Evolutionary conservation across 2,888 invertebrate species (phyloP), one percentile per base, ranked within the genome.

Genomic region (Helicoverpa assulta): DNA sequence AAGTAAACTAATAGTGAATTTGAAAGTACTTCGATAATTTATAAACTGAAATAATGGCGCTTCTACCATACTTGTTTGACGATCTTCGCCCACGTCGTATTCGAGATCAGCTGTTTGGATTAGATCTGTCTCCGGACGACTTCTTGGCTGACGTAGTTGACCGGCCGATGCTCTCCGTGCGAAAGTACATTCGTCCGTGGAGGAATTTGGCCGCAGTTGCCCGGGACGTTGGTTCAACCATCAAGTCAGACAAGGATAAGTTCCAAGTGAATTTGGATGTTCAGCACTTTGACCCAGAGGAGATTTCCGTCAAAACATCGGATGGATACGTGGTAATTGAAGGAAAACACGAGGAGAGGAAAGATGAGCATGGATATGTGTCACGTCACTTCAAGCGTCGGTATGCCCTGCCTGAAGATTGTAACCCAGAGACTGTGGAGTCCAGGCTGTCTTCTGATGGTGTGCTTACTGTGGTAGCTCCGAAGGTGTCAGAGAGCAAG

Each of bases 381-480:
- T 97, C 97, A 0, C 96, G 98, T 10, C 97, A 98, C 76, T 98
- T 98, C 81, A 96, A 97, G 26, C 96, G 98, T 12, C 96, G 97
- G 43, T 98, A 98, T 86, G 92, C 96, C 1, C 89, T 98, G 53
- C 98, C 98, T 1, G 96, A 97, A 85, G 97, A 96, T 0, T 97
- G 97, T 66, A 97, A 98, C 76, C 95, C 97, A 2, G 97, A 97
- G 33, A 95, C 96, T 16, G 97, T 98, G 0, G 96, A 96, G 63
- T 98, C 98, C 0, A 97, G 95, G 56, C 88, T 98, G 18, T 98
- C 98, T 12, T 97, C 97, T 0, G 98, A 98, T 86, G 98, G 98
- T 0, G 96, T 98, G 1, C 89, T 98, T 37, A 97, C 97, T 0
- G 96, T 98, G 0, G 96, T 96, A 19, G 97, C 97, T 16, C 97